Conservation (phyloP, 1,140 invertebrate species). For the Chymomyza costata region DNA sequence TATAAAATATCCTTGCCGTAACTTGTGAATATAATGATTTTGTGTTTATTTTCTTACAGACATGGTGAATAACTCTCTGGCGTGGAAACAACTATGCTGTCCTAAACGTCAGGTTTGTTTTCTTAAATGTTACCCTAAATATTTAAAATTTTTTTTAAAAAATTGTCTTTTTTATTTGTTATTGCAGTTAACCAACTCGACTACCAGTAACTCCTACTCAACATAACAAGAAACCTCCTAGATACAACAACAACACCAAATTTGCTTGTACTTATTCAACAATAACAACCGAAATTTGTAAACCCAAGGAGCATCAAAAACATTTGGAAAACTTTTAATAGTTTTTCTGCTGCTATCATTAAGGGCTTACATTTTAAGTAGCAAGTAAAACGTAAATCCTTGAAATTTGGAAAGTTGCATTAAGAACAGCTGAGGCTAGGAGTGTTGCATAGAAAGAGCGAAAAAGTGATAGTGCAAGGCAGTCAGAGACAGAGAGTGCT, state of each 20-base stretch:
- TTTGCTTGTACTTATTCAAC: slow-evolving; percentile 45
- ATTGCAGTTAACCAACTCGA: slow-evolving; percentile 60
- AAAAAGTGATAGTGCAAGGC: too few species aligned
- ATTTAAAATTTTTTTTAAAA: neutral
- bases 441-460: too few species aligned
- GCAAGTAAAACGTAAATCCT: slow-evolving; percentile 13
- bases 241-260: slow-evolving; percentile 35
- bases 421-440: too few species aligned
- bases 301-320: slow-evolving; percentile 13
- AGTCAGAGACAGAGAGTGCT: too few species aligned
- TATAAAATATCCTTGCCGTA: too few species aligned
- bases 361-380: slow-evolving; percentile 11
- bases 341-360: neutral
- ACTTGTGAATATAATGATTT: too few species aligned
- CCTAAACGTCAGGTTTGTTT: slow-evolving; percentile 68
- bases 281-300: slow-evolving; percentile 32
- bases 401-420: too few species aligned
- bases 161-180: neutral
- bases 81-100: slow-evolving; percentile 67
- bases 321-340: slow-evolving; percentile 1
- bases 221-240: slow-evolving; percentile 71
- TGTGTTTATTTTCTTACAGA: slow-evolving; percentile 51
- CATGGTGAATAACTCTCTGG: slow-evolving; percentile 71
- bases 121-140: neutral
- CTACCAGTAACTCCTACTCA: slow-evolving; percentile 52